A percentile compares a stretch with the other conserved stretches of the same genome.
phyloP scores from a whole-genome alignment of 2,888 invertebrate species.

The Therioaphis trifolii region DNA sequence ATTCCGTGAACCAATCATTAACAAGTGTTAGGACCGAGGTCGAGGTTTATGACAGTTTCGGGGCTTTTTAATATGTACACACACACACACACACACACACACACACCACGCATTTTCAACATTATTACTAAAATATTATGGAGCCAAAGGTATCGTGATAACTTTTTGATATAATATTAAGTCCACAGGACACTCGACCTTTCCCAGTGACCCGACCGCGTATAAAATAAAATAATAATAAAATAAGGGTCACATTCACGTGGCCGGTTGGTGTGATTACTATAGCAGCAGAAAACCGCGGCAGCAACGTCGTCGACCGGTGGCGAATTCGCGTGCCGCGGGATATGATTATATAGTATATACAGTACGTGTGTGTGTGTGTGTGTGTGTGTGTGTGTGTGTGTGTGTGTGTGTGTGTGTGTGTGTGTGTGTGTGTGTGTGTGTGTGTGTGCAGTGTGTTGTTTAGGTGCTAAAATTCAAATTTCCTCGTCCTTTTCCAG shows the following conservation, averaged over 20 bases:
- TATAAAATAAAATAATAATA: neutral
- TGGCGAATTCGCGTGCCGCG: slow-evolving; percentile 9
- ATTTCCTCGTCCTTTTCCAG: slow-evolving; percentile 33
- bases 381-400: neutral
- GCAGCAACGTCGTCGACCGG: neutral
- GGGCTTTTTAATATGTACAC: no score
- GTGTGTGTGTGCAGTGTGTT: neutral
- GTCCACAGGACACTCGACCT: neutral
- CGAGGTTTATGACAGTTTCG: slow-evolving; percentile 23
- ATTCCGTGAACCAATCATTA: slow-evolving; percentile 9
- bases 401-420: neutral
- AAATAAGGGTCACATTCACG: neutral
- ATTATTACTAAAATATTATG: no score
- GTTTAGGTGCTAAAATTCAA: slow-evolving; percentile 41
- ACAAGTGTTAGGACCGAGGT: neutral
- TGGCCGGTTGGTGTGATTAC: no score
- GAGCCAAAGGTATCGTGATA: neutral
- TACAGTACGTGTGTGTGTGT: neutral
- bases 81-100: no score
- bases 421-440: neutral
- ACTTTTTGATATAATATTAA: neutral
- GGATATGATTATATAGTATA: slow-evolving; percentile 17
- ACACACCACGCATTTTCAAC: no score
- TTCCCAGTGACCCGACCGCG: neutral
- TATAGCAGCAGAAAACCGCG: neutral